Conservation (phyloP, 2,113 vertebrate species). For the Aramus guarauna region DNA sequence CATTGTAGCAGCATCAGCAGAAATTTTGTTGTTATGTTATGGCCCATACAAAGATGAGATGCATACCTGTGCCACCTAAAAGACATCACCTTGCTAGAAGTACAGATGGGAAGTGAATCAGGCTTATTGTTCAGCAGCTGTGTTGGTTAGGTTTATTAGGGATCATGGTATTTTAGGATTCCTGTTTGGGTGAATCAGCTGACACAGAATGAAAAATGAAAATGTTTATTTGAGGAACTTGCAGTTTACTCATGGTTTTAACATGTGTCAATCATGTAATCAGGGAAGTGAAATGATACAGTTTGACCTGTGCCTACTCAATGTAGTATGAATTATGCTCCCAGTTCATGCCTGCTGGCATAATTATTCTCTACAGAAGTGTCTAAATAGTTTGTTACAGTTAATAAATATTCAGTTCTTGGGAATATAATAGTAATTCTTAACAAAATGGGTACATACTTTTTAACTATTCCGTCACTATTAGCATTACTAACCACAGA, state of each 20-base stretch:
- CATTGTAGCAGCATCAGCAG: not conserved
- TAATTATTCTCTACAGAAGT: not conserved
- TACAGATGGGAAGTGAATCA: not conserved
- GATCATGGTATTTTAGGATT: not conserved
- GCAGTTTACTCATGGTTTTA: not conserved
- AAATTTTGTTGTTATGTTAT: not conserved
- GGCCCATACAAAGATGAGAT: not conserved
- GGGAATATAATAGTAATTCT: not conserved
- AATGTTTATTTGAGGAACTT: not conserved
- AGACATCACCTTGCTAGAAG: not conserved
- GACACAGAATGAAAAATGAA: not conserved
- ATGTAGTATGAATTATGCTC: not conserved
- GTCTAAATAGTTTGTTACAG: not conserved
- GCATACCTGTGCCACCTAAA: not conserved
- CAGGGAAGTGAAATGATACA: not conserved
- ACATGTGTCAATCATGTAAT: not conserved
- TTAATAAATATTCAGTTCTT: not conserved
- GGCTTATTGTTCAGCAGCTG: not conserved
- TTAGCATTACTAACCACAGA: not conserved
- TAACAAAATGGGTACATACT: fast-evolving
- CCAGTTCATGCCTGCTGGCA: not conserved
- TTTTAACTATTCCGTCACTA: not conserved
- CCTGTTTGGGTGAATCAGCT: not conserved
- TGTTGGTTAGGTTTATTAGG: not conserved
- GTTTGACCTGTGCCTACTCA: not conserved